Evolutionary conservation across 2,888 invertebrate genomes (phyloP).

Genomic region (Pheosia tremula): DNA sequence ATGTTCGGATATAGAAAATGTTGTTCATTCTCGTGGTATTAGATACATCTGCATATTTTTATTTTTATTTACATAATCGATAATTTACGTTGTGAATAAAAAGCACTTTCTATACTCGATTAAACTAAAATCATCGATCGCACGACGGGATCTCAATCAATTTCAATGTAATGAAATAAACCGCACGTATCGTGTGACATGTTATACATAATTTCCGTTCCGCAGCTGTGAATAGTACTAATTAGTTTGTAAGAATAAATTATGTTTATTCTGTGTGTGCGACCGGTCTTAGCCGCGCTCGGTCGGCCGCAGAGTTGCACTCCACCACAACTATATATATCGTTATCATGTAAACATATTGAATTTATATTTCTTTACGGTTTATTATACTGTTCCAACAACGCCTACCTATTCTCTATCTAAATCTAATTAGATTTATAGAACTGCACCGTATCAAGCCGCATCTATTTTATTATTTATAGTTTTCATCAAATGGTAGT

Average conservation of each 20-base stretch:
- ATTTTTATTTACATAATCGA: not conserved
- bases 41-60: not conserved
- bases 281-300: conserved; percentile 7
- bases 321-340: not conserved
- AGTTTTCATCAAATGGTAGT: not conserved
- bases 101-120: conserved; percentile 48
- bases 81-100: conserved; percentile 11
- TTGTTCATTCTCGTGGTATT: conserved; percentile 21
- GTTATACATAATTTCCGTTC: conserved; percentile 71
- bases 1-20: conserved; percentile 35
- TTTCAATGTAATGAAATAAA: conserved; percentile 48
- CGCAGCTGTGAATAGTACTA: conserved; percentile 78
- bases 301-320: not conserved
- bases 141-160: conserved; percentile 72
- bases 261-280: conserved; percentile 31
- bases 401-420: too few relatives aligned
- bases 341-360: not conserved
- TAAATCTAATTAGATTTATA: too few relatives aligned
- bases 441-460: too few relatives aligned
- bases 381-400: too few relatives aligned
- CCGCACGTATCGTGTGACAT: conserved; percentile 54
- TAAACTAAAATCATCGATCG: conserved; percentile 45
- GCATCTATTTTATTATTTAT: too few relatives aligned
- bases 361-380: too few relatives aligned
- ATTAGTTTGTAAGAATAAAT: conserved; percentile 56